Percentiles rank a stretch among this genome's conserved stretches.
These are phyloP conservation scores for Myotis findleyi DNA, from an alignment of 2,797 vertebrate genomes.

Conservation along the genomic window DNA sequence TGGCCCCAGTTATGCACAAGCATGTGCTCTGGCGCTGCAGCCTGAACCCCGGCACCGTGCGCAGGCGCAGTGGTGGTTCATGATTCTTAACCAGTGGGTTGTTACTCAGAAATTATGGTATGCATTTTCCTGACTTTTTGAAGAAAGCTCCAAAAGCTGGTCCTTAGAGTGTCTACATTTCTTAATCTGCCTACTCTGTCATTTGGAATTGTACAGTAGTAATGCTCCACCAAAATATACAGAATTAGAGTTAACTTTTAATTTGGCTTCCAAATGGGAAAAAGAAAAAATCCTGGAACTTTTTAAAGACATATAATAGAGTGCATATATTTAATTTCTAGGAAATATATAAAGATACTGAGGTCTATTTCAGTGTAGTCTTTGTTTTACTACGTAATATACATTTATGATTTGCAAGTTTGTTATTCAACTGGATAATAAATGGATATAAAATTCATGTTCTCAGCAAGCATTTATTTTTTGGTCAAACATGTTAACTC, in stretches of 20 bases:
- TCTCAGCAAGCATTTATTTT: constrained; percentile 42
- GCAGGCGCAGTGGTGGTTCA: not conserved
- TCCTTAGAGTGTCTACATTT: constrained; percentile 26
- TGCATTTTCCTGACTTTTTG: not conserved
- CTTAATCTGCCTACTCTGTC: constrained; percentile 26
- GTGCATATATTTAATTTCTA: constrained; percentile 26
- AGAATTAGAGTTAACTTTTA: constrained; percentile 43
- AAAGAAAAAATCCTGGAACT: constrained; percentile 33
- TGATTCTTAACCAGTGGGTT: constrained; percentile 30
- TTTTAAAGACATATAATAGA: constrained; percentile 14
- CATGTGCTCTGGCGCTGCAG: not conserved
- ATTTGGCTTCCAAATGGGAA: constrained; percentile 43
- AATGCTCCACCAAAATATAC: not conserved
- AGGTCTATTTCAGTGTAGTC: constrained; percentile 7
- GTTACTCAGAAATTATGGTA: not conserved
- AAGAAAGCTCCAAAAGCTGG: constrained; percentile 42
- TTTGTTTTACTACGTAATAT: constrained; percentile 4
- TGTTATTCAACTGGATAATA: constrained; percentile 59
- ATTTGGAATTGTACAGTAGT: constrained; percentile 18
- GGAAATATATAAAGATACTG: not conserved
- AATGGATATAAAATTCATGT: constrained; percentile 62
- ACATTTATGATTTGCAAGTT: constrained; percentile 48
- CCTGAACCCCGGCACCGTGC: not conserved
- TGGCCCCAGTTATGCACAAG: not conserved
- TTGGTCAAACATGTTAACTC: constrained; percentile 28